Percentiles rank a stretch among this genome's conserved stretches.
Evolutionary conservation across 2,113 vertebrate genomes (phyloP).

Genomic region (Atherinomorus stipes): DNA sequence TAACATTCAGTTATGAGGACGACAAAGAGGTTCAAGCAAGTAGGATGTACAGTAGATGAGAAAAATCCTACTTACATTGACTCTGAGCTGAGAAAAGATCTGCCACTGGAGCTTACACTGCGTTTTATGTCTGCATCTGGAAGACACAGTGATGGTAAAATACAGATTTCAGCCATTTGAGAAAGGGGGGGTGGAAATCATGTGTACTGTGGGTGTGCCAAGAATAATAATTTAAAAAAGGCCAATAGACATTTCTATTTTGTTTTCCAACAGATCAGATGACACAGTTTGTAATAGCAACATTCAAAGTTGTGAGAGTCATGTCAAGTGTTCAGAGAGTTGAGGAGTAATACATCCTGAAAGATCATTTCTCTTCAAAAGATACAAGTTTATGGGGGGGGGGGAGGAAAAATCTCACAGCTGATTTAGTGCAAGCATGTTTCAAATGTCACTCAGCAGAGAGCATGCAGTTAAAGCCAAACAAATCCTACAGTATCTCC

Average conservation of each 20-base stretch:
- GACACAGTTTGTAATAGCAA: slow-evolving; percentile 4
- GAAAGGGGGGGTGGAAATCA: too few relatives aligned
- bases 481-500: neutral
- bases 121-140: slow-evolving; percentile 93
- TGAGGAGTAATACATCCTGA: too few relatives aligned
- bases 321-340: neutral
- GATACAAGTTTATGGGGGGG: neutral
- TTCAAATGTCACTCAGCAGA: neutral
- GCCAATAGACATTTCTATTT: neutral
- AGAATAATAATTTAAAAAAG: neutral
- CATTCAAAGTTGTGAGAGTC: neutral
- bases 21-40: neutral
- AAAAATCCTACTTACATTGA: slow-evolving; percentile 83
- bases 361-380: neutral
- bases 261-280: neutral
- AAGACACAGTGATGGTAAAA: slow-evolving; percentile 14
- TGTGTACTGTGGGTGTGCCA: too few relatives aligned
- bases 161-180: neutral
- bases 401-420: neutral
- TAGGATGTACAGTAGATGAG: neutral
- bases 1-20: neutral
- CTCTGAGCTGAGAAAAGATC: slow-evolving; percentile 87
- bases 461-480: slow-evolving; percentile 26
- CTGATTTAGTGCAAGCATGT: neutral
- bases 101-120: slow-evolving; percentile 79